Base-by-base conservation (phyloP, 1,140 invertebrate genomes). In the Anastatus disparis region DNA sequence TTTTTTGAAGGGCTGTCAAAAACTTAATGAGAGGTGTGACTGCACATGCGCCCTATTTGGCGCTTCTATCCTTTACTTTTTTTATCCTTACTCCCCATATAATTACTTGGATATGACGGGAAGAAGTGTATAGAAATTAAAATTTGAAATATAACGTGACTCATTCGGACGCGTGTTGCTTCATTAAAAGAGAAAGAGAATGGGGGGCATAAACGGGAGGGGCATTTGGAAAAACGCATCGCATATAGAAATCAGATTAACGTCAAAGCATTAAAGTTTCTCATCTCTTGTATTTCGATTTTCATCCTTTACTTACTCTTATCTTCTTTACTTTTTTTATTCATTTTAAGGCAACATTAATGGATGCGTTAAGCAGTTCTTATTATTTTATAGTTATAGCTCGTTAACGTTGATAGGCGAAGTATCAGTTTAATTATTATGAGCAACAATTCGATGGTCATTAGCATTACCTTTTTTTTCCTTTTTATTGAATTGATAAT, bases 11-110 rank as follows among this genome's bases (percentile, higher is more conserved):
- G 82, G 84, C 83, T 86, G 84, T 86, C 84, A 86, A 86, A 86
- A 86, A 86, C 80, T 79, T 86, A 86, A 86, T 85, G 84, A 86
- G 84, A 86, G 84, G 84, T 86, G 84, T 85, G 82, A 86, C 84
- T 85, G 82, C 83, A 86, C 84, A 86, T 85, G 84, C 84, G 84
- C 80, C 68, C 78, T 40, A 26, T n/a, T n/a, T n/a, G n/a, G n/a
- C n/a, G n/a, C n/a, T n/a, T n/a, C n/a, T n/a, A n/a, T n/a, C n/a
- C n/a, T n/a, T n/a, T n/a, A n/a, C n/a, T n/a, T n/a, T n/a, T n/a
- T n/a, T n/a, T n/a, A n/a, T n/a, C n/a, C n/a, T n/a, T 46, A 29
- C 35, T 73, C 75, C 79, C 77, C 79, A 75, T 76, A 76, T 77
- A 79, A 84, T 84, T 84, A 83, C 80, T 81, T 74, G 76, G 76